Base-by-base conservation (phyloP, 2,888 invertebrate genomes). In the Malthinus flaveolus region DNA sequence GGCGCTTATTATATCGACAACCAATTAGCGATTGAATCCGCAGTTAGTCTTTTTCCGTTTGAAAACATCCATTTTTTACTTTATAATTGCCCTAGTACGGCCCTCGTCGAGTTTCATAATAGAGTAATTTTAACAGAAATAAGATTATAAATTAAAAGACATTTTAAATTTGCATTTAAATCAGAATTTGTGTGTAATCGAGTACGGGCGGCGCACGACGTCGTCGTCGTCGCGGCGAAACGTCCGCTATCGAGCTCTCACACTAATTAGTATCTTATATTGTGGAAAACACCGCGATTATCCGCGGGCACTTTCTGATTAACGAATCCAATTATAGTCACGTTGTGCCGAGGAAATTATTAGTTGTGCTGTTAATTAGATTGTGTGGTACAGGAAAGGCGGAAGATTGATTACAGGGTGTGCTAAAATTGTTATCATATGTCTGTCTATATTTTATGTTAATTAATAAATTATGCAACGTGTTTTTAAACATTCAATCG, bases 251-350 rank as follows among this genome's bases (percentile, higher is more conserved):
- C 59, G 53, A 59, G 64, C 58, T 63, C 61, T 63, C 58, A 59
- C 57, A 62, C 66, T 66, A 68, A 68, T 68, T 68, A 67, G 65
- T 66, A 67, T 68, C 68, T 68, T 67, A 64, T 66, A 63, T 61
- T 62, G 62, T 60, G 65, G 63, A 63, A 63, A 65, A 65, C 59
- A 61, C 67, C 70, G 73, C 76, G 75, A 75, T 77, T 75, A 76
- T 73, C 77, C 76, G 73, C 75, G 74, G 76, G 76, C 76, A 73
- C 71, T 76, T 76, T 76, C 73, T 75, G 76, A 77, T 77, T 77
- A 77, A 78, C 76, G 74, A 78, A 78, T 75, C 77, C 77, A 78
- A 78, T 78, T 80, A 78, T 78, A 78, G 78, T 75, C 76, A 73
- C 75, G 76, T 76, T 76, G 75, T 76, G 71, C 71, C 65, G 69